These are phyloP conservation scores for Habrosyne pyritoides DNA, from an alignment of 2,888 invertebrate genomes.

Conservation along the genomic window DNA sequence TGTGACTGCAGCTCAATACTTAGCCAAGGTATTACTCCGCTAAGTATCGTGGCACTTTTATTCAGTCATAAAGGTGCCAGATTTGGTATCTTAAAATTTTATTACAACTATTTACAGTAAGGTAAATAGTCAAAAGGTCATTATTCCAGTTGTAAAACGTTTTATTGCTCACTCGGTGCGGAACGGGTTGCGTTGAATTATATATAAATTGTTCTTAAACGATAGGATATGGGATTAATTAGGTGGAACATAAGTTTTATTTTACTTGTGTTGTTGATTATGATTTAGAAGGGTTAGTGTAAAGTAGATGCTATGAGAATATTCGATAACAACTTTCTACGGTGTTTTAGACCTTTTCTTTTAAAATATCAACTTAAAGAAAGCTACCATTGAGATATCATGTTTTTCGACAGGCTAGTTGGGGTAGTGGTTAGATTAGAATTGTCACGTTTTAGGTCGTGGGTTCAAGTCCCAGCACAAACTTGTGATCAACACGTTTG, in stretches of 20 bases:
- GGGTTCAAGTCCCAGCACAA: too few species aligned
- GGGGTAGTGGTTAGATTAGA: too few species aligned
- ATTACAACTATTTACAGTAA: constrained; percentile 25
- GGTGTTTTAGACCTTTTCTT: too few species aligned
- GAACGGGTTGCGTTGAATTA: constrained; percentile 20
- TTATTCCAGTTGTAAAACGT: constrained; percentile 43
- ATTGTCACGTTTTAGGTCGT: too few species aligned
- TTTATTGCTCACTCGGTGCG: constrained; percentile 34
- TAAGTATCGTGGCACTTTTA: too few species aligned
- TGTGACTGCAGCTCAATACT: neutral
- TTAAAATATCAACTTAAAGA: neutral
- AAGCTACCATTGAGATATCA: too few species aligned
- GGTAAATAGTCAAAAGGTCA: constrained; percentile 40
- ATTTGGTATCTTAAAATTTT: neutral
- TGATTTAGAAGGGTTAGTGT: neutral
- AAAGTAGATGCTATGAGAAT: too few species aligned
- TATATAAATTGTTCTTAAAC: constrained; percentile 22
- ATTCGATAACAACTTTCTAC: too few species aligned
- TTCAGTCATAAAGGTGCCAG: neutral
- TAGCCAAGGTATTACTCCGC: too few species aligned
- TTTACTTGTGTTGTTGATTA: neutral
- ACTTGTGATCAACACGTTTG: too few species aligned
- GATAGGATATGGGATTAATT: constrained; percentile 30
- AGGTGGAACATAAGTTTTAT: neutral
- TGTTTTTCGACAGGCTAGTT: too few species aligned